phyloP scores from a whole-genome alignment of 2,113 vertebrate species.

The Cnemophilus loriae region DNA sequence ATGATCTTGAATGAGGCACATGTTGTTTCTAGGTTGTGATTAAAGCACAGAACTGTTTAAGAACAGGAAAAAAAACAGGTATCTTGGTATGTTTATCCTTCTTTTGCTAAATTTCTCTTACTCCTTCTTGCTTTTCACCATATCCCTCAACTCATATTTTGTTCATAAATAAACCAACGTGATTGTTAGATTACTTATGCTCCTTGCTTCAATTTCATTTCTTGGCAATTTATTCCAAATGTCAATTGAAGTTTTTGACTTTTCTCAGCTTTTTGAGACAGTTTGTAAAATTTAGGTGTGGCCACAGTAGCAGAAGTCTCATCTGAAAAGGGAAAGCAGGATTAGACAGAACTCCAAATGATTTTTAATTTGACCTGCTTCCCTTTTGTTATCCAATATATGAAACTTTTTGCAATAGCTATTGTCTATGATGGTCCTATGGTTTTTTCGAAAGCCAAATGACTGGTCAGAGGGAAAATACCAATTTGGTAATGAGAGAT shows the following conservation, averaged over 20 bases:
- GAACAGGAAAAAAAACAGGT: not conserved
- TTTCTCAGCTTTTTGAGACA: not conserved
- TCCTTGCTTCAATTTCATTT: not conserved
- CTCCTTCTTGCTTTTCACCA: not conserved
- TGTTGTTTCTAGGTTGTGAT: constrained; percentile 6
- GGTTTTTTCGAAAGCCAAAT: not conserved
- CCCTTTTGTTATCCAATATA: not conserved
- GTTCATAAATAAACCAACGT: not conserved
- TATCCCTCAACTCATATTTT: not conserved
- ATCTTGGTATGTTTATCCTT: not conserved
- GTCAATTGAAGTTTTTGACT: not conserved
- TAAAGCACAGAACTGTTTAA: not conserved
- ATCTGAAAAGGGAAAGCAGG: not conserved
- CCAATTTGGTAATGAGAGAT: not conserved
- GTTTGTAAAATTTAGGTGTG: not conserved
- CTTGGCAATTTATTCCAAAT: not conserved
- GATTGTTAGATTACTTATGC: not conserved
- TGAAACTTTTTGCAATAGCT: not conserved
- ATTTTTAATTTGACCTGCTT: not conserved
- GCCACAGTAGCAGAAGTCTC: not conserved
- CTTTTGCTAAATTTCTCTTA: not conserved
- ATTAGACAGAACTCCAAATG: not conserved
- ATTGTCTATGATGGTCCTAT: not conserved
- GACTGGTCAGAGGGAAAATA: not conserved
- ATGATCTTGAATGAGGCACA: constrained; percentile 21